These are phyloP conservation scores for Eutolmus rufibarbis DNA, from an alignment of 2,888 invertebrate genomes.

Conservation along the genomic window DNA sequence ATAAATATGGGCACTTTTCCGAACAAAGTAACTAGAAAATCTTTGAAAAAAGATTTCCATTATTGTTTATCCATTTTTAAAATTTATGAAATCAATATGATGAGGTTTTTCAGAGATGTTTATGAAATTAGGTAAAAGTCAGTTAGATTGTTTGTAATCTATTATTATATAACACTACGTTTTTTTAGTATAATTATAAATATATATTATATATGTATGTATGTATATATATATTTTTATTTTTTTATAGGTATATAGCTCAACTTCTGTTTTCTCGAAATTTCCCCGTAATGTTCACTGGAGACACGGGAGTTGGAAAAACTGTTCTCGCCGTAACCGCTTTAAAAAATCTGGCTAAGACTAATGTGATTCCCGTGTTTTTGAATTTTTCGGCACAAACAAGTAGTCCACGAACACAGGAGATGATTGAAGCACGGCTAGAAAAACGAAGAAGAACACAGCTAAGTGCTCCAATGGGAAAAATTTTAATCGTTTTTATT, in stretches of 20 bases:
- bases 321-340: slow-evolving; percentile 82
- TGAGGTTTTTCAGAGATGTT: too few relatives aligned
- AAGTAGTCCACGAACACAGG: slow-evolving; percentile 80
- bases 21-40: too few relatives aligned
- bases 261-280: slow-evolving; percentile 75
- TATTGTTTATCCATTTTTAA: too few relatives aligned
- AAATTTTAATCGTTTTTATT: slow-evolving; percentile 83
- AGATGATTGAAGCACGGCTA: slow-evolving; percentile 82
- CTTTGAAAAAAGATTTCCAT: too few relatives aligned
- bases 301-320: slow-evolving; percentile 91
- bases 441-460: slow-evolving; percentile 82
- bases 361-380: slow-evolving; percentile 75
- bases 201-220: neutral
- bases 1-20: too few relatives aligned
- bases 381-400: slow-evolving; percentile 94
- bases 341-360: slow-evolving; percentile 70
- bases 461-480: slow-evolving; percentile 83
- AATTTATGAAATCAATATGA: too few relatives aligned
- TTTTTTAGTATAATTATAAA: neutral
- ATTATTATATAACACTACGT: too few relatives aligned
- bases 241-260: slow-evolving; percentile 54
- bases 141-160: too few relatives aligned
- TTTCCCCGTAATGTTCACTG: slow-evolving; percentile 86
- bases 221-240: neutral
- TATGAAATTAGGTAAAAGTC: too few relatives aligned